Evolutionary conservation across 2,113 vertebrate genomes (phyloP).

Genomic region (Pampusana beccarii): DNA sequence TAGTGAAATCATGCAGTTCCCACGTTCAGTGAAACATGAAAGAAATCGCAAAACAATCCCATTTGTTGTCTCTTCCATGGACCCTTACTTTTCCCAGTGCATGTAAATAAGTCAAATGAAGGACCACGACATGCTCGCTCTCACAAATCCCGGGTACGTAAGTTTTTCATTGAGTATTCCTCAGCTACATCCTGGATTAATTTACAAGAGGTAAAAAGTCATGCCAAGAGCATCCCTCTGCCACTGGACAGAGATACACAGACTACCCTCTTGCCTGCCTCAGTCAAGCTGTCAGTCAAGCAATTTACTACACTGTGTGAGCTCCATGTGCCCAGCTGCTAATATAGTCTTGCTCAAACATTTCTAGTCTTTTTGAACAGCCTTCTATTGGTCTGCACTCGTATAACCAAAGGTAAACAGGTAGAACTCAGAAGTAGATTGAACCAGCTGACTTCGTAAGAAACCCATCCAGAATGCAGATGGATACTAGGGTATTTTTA

Average conservation of each 20-base stretch:
- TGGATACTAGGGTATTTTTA: background rate
- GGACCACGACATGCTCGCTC: background rate
- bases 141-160: background rate
- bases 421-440: background rate
- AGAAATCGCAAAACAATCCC: background rate
- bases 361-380: background rate
- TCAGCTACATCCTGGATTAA: background rate
- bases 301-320: background rate
- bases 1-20: background rate
- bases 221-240: background rate
- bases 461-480: background rate
- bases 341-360: background rate
- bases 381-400: fast-evolving
- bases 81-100: background rate
- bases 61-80: fast-evolving
- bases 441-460: background rate
- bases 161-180: background rate
- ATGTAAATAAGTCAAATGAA: background rate
- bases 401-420: background rate
- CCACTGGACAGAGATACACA: fast-evolving
- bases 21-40: background rate
- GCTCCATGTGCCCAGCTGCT: background rate
- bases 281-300: background rate
- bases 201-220: background rate
- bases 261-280: background rate